Base-by-base conservation (phyloP, 2,797 vertebrate genomes). In the Syndactyla subalaris region DNA sequence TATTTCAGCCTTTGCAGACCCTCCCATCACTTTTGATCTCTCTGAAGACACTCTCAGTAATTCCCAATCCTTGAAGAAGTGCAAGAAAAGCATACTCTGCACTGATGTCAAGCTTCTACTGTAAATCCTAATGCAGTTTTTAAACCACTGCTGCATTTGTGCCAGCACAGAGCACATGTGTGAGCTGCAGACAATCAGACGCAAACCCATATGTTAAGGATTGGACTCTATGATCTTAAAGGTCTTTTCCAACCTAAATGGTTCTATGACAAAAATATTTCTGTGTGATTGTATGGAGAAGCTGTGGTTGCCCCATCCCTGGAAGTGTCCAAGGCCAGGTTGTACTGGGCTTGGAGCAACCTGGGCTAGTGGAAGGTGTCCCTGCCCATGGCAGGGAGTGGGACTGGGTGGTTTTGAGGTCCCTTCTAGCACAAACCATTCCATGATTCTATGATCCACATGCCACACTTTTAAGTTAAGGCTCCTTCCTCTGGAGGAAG, bases 391-490 rank as follows among this genome's bases (percentile, higher is more conserved):
- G 45, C 38, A 51, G 14, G 12, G 36, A 15, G 20, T 36, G 38
- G 20, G 2, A 11, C 15, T 30, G 49, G 39, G 6, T 30, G 66
- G 22, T 9, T 62, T 38, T 46, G 2, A 61, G 26, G 26, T 46
- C 27, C 17, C n/a, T 45, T 36, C 32, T 29, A 9, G 26, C 18
- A 21, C 23, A 63, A n/a, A n/a, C 15, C 12, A n/a, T 20, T 39
- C 49, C 41, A 24, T 1, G 13, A 57, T 29, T 57, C 20, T 41
- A 13, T 41, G 70, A 41, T 52, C 34, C 29, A 18, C 20, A 7
- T 0, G 4, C 9, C 38, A 8, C 11, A 7, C 36, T 77, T 73
- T 38, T 14, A 41, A 1, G 3, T 4, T 4, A 41, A 22, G 5
- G 2, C 13, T 62, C 15, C 6, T 27, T 17, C 58, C 58, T 39